These are phyloP conservation scores for Diplolepis rosae DNA, from an alignment of 2,888 invertebrate species.

Conservation along the genomic window DNA sequence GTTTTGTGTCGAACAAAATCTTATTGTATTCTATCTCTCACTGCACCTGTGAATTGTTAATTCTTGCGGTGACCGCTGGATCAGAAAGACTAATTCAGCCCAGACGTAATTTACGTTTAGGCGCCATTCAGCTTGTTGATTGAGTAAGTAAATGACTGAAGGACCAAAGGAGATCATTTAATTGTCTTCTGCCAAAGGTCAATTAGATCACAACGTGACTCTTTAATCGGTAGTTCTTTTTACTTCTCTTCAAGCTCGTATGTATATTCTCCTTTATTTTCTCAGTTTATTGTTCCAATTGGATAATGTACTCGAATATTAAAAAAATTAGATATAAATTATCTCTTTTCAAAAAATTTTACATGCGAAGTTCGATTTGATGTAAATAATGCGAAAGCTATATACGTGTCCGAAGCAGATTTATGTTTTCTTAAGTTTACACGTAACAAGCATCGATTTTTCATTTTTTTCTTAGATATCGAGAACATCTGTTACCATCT, in stretches of 20 bases:
- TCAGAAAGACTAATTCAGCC: constrained; percentile 47
- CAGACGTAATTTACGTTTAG: constrained; percentile 58
- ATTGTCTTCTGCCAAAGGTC: constrained; percentile 61
- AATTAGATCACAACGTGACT: constrained; percentile 44
- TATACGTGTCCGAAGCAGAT: not conserved
- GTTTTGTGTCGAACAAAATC: no score
- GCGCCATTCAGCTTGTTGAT: constrained; percentile 44
- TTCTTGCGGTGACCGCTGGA: no score
- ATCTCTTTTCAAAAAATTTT: not conserved
- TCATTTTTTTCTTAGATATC: not conserved
- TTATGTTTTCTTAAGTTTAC: constrained; percentile 18
- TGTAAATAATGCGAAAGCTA: not conserved
- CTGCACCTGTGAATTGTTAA: no score
- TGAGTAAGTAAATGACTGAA: constrained; percentile 59
- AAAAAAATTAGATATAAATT: not conserved
- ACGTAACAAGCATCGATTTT: constrained; percentile 17
- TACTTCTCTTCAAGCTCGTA: not conserved
- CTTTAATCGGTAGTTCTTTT: constrained; percentile 30
- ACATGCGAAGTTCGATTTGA: not conserved
- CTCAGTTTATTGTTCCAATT: not conserved
- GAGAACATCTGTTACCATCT: not conserved
- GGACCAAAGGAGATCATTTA: constrained; percentile 63
- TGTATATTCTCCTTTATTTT: not conserved
- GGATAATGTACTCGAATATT: no score
- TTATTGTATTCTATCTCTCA: no score